phyloP scores from a whole-genome alignment of 2,113 vertebrate species.

The Phocoena phocoena region DNA sequence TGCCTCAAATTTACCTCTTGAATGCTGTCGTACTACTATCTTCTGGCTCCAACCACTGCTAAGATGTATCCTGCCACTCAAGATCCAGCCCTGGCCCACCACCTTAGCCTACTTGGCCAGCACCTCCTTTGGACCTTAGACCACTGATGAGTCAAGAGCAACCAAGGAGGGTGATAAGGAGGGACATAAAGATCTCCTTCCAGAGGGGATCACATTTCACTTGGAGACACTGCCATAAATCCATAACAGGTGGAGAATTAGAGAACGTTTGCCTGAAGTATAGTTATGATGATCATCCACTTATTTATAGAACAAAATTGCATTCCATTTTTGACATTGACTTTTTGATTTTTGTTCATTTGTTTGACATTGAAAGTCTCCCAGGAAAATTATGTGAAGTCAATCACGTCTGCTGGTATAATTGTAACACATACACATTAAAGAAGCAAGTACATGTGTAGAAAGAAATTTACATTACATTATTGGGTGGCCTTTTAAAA shows the following conservation, averaged over 20 bases:
- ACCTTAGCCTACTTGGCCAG: accelerated
- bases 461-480: neutral
- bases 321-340: neutral
- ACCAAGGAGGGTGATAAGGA: neutral
- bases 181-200: neutral
- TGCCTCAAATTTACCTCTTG: neutral
- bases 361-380: conserved; percentile 18
- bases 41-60: neutral
- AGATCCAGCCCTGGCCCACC: neutral
- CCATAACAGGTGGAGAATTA: neutral
- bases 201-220: neutral
- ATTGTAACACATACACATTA: neutral
- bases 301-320: neutral
- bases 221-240: neutral
- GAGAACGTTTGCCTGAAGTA: neutral
- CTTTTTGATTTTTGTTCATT: neutral
- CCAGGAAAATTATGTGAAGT: neutral
- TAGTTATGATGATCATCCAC: neutral
- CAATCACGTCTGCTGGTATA: neutral
- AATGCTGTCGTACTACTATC: neutral
- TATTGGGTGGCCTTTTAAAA: neutral
- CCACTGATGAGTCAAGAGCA: neutral
- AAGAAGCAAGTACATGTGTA: neutral
- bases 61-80: too few species aligned
- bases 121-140: neutral